phyloP scores from a whole-genome alignment of 2,113 vertebrate species.

The Phycodurus eques region DNA sequence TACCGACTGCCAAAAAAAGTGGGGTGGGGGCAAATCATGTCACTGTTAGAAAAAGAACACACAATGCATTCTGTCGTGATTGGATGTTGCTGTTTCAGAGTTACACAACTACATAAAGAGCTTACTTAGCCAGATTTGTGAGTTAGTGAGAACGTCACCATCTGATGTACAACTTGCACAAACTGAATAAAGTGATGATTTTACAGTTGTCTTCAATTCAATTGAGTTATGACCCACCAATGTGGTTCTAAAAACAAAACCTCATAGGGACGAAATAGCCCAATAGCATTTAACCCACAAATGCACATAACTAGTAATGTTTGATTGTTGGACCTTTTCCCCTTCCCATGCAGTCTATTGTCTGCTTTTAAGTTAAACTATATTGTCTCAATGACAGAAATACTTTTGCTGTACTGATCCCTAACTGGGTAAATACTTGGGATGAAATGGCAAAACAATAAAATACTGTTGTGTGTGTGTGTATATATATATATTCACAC shows the following conservation, averaged over 20 bases:
- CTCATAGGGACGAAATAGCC: too few species aligned
- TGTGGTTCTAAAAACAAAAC: not conserved
- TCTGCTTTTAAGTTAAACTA: too few species aligned
- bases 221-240: not conserved
- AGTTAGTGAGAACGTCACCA: slow-evolving; percentile 44
- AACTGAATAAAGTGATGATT: slow-evolving; percentile 70
- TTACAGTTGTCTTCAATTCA: slow-evolving; percentile 14
- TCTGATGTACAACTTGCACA: slow-evolving; percentile 67
- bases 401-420: too few species aligned
- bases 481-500: too few species aligned
- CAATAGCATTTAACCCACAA: too few species aligned
- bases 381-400: too few species aligned
- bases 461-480: too few species aligned
- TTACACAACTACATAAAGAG: slow-evolving; percentile 36
- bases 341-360: too few species aligned
- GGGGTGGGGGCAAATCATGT: slow-evolving; percentile 14
- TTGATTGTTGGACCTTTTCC: too few species aligned
- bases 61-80: slow-evolving; percentile 62
- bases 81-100: slow-evolving; percentile 61
- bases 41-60: slow-evolving; percentile 50
- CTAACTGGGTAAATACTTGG: too few species aligned
- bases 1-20: slow-evolving; percentile 61
- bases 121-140: slow-evolving; percentile 41
- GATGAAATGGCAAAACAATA: too few species aligned
- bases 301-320: too few species aligned